These are phyloP conservation scores for Prietella phreatophila DNA, from an alignment of 2,113 vertebrate species.

Conservation along the genomic window DNA sequence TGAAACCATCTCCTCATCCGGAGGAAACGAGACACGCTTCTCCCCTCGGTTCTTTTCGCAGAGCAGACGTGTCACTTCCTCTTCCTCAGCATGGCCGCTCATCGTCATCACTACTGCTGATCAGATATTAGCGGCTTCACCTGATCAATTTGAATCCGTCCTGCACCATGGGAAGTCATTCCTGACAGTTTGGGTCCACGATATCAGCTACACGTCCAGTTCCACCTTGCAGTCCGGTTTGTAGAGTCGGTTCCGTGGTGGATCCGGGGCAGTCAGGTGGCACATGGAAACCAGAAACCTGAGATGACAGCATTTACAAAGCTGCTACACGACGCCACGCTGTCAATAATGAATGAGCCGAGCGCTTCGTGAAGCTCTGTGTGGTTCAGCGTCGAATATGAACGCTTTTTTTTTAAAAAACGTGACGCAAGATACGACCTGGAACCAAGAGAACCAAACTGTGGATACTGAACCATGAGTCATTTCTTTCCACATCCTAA, in stretches of 20 bases:
- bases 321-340: slow-evolving; percentile 60
- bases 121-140: background rate
- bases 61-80: slow-evolving; percentile 28
- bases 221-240: background rate
- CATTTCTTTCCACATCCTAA: background rate
- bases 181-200: background rate
- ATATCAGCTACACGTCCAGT: background rate
- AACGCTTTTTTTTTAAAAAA: background rate
- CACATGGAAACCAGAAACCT: slow-evolving; percentile 42
- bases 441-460: background rate
- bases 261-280: slow-evolving; percentile 30
- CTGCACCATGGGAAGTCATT: background rate
- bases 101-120: slow-evolving; percentile 30
- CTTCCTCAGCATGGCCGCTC: slow-evolving; percentile 42
- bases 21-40: slow-evolving; percentile 73
- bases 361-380: slow-evolving; percentile 61
- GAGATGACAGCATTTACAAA: slow-evolving; percentile 51
- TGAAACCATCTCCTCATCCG: slow-evolving; percentile 72
- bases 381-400: slow-evolving; percentile 62
- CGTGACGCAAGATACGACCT: background rate
- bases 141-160: background rate
- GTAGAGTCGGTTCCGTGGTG: slow-evolving; percentile 6
- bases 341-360: slow-evolving; percentile 71
- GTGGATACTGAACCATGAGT: background rate
- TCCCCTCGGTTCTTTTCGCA: slow-evolving; percentile 56